Percentiles rank a stretch among this genome's conserved stretches.
phyloP scores from a whole-genome alignment of 2,888 invertebrate species.

The Drosophila affinis region DNA sequence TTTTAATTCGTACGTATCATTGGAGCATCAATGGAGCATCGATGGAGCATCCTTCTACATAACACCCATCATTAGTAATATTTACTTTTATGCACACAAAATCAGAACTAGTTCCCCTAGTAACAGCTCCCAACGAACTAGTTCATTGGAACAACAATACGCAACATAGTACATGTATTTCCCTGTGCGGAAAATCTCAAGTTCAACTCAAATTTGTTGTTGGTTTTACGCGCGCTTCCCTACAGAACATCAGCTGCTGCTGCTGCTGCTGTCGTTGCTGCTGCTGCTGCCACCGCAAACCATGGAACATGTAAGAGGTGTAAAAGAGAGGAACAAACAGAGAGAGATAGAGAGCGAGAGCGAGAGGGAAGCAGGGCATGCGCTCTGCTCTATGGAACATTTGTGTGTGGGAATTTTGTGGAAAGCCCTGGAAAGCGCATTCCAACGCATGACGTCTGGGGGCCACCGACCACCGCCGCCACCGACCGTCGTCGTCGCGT shows the following conservation, averaged over 20 bases:
- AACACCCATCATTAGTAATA: too few species aligned
- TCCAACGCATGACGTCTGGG: slow-evolving; percentile 73
- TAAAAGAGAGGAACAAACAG: neutral
- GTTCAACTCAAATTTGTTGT: slow-evolving; percentile 17
- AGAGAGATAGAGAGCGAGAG: neutral
- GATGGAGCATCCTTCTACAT: too few species aligned
- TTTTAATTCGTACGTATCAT: too few species aligned
- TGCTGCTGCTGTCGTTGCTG: slow-evolving; percentile 1
- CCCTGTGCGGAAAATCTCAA: neutral
- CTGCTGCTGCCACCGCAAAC: slow-evolving; percentile 5
- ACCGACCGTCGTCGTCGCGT: slow-evolving; percentile 8
- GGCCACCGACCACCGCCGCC: neutral
- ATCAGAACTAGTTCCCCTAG: too few species aligned
- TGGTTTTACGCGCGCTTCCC: slow-evolving; percentile 64
- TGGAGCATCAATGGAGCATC: too few species aligned
- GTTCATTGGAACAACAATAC: neutral
- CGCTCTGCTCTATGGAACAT: slow-evolving; percentile 36
- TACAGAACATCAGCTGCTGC: slow-evolving; percentile 65
- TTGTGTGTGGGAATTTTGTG: slow-evolving; percentile 59
- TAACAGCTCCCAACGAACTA: neutral
- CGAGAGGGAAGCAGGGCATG: slow-evolving; percentile 51
- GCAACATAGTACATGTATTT: neutral
- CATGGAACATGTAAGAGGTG: slow-evolving; percentile 14
- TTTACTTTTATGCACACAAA: too few species aligned
- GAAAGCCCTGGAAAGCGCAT: slow-evolving; percentile 26